Evolutionary conservation across 2,888 invertebrate species (phyloP).

Genomic region (Drosophila borealis): DNA sequence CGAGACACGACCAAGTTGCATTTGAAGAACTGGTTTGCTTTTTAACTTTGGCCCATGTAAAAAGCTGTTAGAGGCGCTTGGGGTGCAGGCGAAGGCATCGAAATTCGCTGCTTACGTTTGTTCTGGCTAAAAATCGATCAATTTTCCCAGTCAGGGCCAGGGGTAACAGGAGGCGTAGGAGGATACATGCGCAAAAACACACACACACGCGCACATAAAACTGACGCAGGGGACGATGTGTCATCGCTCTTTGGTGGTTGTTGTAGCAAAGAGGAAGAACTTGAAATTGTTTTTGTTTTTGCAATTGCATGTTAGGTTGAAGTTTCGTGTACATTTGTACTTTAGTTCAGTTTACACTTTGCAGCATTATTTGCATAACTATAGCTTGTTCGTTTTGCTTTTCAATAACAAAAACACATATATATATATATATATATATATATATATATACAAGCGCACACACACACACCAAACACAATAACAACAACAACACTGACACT

Average conservation of each 20-base stretch:
- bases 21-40: constrained; percentile 75
- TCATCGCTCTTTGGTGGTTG: constrained; percentile 70
- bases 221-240: constrained; percentile 67
- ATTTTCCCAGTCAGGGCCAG: constrained; percentile 27
- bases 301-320: constrained; percentile 18
- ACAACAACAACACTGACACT: constrained; percentile 68
- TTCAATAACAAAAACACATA: constrained; percentile 68
- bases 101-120: constrained; percentile 36
- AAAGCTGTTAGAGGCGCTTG: constrained; percentile 44
- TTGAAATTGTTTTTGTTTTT: constrained; percentile 50
- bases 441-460: constrained; percentile 29
- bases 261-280: constrained; percentile 50
- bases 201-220: constrained; percentile 35
- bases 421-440: constrained; percentile 12
- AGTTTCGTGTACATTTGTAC: constrained; percentile 26
- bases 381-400: constrained; percentile 45
- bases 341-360: constrained; percentile 39
- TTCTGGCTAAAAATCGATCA: constrained; percentile 74
- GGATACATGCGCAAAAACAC: constrained; percentile 71
- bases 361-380: constrained; percentile 67
- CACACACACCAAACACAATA: constrained; percentile 58
- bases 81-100: constrained; percentile 47
- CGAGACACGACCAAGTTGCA: constrained; percentile 47
- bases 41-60: constrained; percentile 47
- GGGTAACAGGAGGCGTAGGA: constrained; percentile 49